These are phyloP conservation scores for Palaemon carinicauda DNA, from an alignment of 1,140 invertebrate species.

Conservation along the genomic window DNA sequence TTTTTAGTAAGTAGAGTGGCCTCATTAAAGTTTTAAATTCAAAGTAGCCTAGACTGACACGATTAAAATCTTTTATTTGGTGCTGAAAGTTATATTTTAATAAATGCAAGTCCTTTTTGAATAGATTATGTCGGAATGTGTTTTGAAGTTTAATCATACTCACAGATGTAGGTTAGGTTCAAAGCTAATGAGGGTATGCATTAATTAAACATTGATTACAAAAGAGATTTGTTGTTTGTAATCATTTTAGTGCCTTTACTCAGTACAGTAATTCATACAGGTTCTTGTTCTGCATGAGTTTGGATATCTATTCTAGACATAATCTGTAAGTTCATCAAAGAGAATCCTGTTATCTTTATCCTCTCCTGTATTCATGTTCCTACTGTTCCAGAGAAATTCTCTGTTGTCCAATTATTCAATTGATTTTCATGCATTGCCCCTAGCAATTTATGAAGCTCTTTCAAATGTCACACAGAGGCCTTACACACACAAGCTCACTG, in stretches of 20 bases:
- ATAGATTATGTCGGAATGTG: neutral
- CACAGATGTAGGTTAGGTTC: constrained; percentile 36
- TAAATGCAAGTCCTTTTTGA: constrained; percentile 6
- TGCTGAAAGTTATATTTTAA: constrained; percentile 31
- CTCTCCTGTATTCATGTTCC: constrained; percentile 28
- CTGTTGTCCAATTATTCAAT: constrained; percentile 4
- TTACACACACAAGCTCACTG: constrained; percentile 36
- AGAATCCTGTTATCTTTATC: neutral
- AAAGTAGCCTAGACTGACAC: constrained; percentile 13
- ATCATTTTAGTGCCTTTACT: constrained; percentile 51
- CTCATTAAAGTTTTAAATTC: no score
- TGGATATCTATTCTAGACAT: constrained; percentile 6
- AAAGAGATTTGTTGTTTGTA: constrained; percentile 45
- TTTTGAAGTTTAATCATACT: constrained; percentile 19
- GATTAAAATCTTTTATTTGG: constrained; percentile 45
- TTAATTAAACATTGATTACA: constrained; percentile 35
- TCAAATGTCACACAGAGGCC: constrained; percentile 40
- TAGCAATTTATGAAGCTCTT: constrained; percentile 43
- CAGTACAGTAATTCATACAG: constrained; percentile 37
- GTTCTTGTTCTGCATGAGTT: constrained; percentile 10
- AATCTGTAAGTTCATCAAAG: neutral
- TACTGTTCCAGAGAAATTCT: constrained; percentile 3
- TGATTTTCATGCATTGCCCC: constrained; percentile 14
- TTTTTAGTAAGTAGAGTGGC: no score
- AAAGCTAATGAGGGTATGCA: constrained; percentile 43